A percentile compares a stretch with the other conserved stretches of the same genome.
phyloP scores from a whole-genome alignment of 1,140 invertebrate species.

The Phenacoccus solenopsis region DNA sequence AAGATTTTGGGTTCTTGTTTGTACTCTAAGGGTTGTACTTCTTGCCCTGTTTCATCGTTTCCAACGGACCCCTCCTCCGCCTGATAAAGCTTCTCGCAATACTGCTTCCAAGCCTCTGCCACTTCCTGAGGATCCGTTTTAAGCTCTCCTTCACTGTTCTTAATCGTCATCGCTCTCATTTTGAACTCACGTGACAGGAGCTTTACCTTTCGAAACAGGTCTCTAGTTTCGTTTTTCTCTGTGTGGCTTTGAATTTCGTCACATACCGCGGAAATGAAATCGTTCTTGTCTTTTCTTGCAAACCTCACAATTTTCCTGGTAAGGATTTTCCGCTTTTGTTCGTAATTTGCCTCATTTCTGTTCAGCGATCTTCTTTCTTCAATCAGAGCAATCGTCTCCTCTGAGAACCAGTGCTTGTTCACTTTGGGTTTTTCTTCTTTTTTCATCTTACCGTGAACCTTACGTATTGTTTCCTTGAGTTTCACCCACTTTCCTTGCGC shows the following conservation, averaged over 20 bases:
- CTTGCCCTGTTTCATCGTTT: too few relatives aligned
- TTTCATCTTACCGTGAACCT: neutral
- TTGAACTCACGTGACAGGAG: constrained; percentile 15
- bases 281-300: neutral
- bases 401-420: neutral
- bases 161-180: constrained; percentile 20
- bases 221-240: constrained; percentile 17
- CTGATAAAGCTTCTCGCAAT: too few relatives aligned
- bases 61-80: too few relatives aligned
- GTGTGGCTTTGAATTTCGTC: constrained; percentile 1
- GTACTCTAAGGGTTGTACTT: too few relatives aligned
- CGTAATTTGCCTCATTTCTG: neutral
- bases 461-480: neutral
- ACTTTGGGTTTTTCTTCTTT: neutral
- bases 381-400: neutral
- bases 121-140: too few relatives aligned
- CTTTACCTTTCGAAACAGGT: constrained; percentile 18
- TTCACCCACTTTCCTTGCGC: neutral
- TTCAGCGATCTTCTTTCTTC: neutral
- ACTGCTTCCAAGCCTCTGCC: too few relatives aligned
- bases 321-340: neutral
- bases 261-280: neutral
- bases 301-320: too few relatives aligned
- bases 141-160: too few relatives aligned
- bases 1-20: too few relatives aligned